Evolutionary conservation across 2,113 vertebrate genomes (phyloP).

Genomic region (Thymallus thymallus): DNA sequence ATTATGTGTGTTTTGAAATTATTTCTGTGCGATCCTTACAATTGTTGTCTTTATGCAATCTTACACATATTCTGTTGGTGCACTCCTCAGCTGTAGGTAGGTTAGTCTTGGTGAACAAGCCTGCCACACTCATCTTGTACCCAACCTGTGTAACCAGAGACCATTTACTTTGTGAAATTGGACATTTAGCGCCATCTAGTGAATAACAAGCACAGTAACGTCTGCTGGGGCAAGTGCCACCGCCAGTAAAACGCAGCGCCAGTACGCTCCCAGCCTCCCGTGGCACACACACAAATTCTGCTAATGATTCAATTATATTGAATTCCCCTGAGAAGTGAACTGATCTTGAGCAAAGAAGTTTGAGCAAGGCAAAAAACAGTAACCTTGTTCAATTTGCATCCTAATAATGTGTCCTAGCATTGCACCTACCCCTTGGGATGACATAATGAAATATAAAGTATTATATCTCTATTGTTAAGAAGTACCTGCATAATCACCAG

Average conservation of each 20-base stretch:
- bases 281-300: too few species aligned
- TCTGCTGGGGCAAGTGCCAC: not conserved
- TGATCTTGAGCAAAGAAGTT: too few species aligned
- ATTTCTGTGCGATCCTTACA: conserved; percentile 45
- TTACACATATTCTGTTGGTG: conserved; percentile 71
- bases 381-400: too few species aligned
- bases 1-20: too few species aligned
- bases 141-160: conserved; percentile 56
- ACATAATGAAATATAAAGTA: too few species aligned
- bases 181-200: conserved; percentile 12
- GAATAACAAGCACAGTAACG: not conserved
- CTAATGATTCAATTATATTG: too few species aligned
- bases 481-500: conserved; percentile 70
- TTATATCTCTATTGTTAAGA: not conserved
- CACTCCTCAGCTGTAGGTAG: conserved; percentile 70
- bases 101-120: conserved; percentile 59
- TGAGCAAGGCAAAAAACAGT: too few species aligned
- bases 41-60: conserved; percentile 76
- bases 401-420: not conserved
- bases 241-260: too few species aligned
- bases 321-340: too few species aligned
- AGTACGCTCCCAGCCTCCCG: too few species aligned
- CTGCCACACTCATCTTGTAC: conserved; percentile 71
- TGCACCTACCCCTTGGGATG: not conserved
- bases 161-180: not conserved